Percentiles rank a stretch among this genome's conserved stretches.
Evolutionary conservation across 1,140 invertebrate species (phyloP).

Genomic region (Sarcophaga peregrina): DNA sequence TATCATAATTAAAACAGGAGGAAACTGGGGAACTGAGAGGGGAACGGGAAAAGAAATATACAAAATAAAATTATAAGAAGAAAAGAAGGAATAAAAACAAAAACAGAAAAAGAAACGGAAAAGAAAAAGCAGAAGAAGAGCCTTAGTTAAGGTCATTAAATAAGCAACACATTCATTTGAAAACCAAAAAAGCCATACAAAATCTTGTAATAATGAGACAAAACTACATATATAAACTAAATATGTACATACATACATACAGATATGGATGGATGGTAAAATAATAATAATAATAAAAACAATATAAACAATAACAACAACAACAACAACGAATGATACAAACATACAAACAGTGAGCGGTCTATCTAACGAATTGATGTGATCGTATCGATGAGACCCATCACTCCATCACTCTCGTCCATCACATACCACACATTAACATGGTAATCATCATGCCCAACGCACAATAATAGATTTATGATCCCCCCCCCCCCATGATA

Average conservation of each 20-base stretch:
- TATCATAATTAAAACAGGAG: conserved; percentile 8
- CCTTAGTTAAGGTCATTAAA: conserved; percentile 5
- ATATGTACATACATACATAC: neutral
- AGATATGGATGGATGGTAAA: neutral
- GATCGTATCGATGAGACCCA: no score
- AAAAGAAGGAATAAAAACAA: neutral
- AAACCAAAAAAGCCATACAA: neutral
- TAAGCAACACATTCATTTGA: neutral
- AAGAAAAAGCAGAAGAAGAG: neutral
- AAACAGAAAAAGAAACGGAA: neutral
- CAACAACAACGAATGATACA: neutral
- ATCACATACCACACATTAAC: no score
- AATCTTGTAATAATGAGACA: conserved; percentile 4
- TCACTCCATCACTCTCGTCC: no score
- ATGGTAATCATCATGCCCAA: no score
- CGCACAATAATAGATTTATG: conserved; percentile 2
- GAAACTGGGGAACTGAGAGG: no score
- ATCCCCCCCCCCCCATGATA: neutral
- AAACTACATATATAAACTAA: conserved; percentile 9
- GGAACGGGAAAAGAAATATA: no score
- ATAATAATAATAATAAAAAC: no score
- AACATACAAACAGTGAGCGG: no score
- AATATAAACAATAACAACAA: neutral
- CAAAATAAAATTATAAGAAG: neutral
- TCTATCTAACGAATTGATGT: no score